Conservation (phyloP, 2,113 vertebrate species). For the Isurus oxyrinchus region DNA sequence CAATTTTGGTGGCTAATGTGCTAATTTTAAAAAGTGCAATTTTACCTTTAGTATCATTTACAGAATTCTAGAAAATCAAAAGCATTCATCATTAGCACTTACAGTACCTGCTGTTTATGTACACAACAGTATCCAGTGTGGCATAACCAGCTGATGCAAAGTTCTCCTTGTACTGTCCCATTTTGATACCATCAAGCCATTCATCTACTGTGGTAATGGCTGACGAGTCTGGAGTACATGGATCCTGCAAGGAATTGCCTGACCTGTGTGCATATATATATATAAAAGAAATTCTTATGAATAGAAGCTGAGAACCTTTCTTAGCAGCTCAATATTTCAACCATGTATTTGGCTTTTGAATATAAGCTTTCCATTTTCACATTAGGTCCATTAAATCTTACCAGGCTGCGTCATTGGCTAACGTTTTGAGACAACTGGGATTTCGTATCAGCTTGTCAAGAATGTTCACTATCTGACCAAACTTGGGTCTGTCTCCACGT, state of each 20-base stretch:
- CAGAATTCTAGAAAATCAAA: not conserved
- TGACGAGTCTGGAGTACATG: conserved; percentile 58
- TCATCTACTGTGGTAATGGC: conserved; percentile 66
- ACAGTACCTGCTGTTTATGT: conserved; percentile 65
- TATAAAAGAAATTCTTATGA: not conserved
- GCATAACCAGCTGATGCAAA: conserved; percentile 67
- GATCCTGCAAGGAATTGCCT: conserved; percentile 51
- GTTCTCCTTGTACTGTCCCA: conserved; percentile 70
- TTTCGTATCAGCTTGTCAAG: conserved; percentile 68
- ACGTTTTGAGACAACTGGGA: conserved; percentile 61
- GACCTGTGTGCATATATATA: not conserved
- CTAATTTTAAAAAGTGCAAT: not conserved
- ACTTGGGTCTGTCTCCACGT: conserved; percentile 63
- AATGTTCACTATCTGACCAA: conserved; percentile 67
- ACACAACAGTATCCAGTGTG: conserved; percentile 67
- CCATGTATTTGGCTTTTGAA: not conserved
- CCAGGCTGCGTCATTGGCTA: conserved; percentile 66
- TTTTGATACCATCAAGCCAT: conserved; percentile 70
- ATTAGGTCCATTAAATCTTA: conserved; percentile 45
- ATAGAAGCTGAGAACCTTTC: not conserved
- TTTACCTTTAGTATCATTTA: not conserved
- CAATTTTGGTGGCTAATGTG: not conserved
- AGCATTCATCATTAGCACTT: not conserved
- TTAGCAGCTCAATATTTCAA: not conserved
- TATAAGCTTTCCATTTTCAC: not conserved